Evolutionary conservation across 1,140 invertebrate species (phyloP), one percentile per base, ranked within the genome.

Genomic region (Phortica variegata): DNA sequence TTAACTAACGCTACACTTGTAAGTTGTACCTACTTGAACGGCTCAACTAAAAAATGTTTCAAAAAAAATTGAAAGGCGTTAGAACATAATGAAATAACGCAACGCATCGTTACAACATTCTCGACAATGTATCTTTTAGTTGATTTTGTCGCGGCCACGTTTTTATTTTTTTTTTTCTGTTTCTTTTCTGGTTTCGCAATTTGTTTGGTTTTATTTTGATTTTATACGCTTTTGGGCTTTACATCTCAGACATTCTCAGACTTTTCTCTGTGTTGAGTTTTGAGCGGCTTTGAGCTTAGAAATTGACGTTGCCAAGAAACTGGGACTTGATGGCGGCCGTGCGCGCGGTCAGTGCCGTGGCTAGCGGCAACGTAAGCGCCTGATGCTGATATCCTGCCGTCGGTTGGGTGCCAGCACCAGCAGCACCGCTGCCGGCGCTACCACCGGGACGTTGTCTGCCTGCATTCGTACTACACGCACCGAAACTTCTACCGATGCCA

Each of bases 401-500:
- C 44, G 61, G 57, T 47, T 73, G 71, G 47, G 39, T 47, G 42
- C 50, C 47, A 32, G 23, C 44, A 21, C 52, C 57, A 37, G 55
- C 36, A 19, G 52, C 57, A 54, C 58, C 61, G 61, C 60, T 70
- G 54, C 65, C 19, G 16, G 17, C 23, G n/a, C 19, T 10, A 12
- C 38, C n/a, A 12, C 12, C 12, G 6, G 19, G 37, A 32, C 36
- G 50, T 42, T 36, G 33, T 29, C 55, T 62, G 47, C 58, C 62
- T 46, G 63, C 52, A 34, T 68, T 61, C 34, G 70, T 60, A 71
- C 70, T 65, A 71, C 70, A 73, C 47, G 65, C 60, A 65, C 65
- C 65, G 55, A 73, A 65, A 69, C 65, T 73, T 69, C 73, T 71
- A 73, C 73, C 73, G 60, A 75, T 75, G 58, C 73, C 73, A 72